Base-by-base conservation (phyloP, 2,888 invertebrate species). In the Protodeltote pygarga region DNA sequence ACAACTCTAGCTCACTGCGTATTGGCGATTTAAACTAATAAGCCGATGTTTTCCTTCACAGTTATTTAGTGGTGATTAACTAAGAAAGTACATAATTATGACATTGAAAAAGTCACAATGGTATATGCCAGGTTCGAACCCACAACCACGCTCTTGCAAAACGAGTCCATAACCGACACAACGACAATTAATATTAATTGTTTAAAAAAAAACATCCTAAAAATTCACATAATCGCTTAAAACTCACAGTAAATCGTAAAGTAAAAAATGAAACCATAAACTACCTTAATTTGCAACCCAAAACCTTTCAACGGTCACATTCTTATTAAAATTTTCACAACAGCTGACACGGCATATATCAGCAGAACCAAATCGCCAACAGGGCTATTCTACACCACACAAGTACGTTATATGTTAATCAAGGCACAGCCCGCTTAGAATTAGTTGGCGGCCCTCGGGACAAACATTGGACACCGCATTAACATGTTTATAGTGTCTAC, bases 381-480 rank as follows among this genome's bases (percentile, higher is more conserved):
- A 27, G 33, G 45, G 49, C 51, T 38, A 32, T 44, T 49, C 53
- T 48, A 37, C 40, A 38, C 48, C 66, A 60, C 55, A 53, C 59
- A 46, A 50, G 40, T 23, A 50, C 50, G 68, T 67, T 54, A 64
- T 71, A 70, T 72, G 71, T 70, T 72, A 72, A 71, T 70, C 70
- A 65, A 62, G 65, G 53, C 66, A 39, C 32, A 21, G 40, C 14
- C 53, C 45, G 57, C 42, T 66, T 51, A 45, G 70, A 58, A 66
- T 72, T 72, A 72, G 61, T 60, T 54, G 61, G 41, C 33, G 50
- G 51, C 60, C 55, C 53, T 47, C 28, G 58, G 53, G 48, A 61
- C 61, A 66, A 63, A 65, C 67, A 64, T 53, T 33, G 67, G 52
- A 64, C 48, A 69, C 61, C 61, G 50, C 58, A 68, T 70, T 66